Base-by-base conservation (phyloP, 2,797 vertebrate genomes). In the Synaphobranchus kaupii region DNA sequence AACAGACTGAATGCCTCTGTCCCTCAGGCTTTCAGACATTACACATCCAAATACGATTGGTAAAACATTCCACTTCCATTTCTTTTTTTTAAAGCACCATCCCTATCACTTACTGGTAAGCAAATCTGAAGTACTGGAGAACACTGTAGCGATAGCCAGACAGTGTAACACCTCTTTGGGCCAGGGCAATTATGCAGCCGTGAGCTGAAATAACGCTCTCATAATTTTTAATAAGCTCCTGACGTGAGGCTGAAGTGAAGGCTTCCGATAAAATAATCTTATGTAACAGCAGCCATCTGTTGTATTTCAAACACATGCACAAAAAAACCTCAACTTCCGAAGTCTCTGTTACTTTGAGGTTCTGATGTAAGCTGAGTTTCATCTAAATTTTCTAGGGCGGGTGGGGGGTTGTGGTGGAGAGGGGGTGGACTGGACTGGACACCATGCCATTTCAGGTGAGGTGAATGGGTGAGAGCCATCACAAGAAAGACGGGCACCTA, bases 381-480 rank as follows among this genome's bases (percentile, higher is more conserved):
- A 20, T 25, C 7, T 25, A 4, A 1, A 2, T 80, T 80, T 80
- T 39, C 48, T 80, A 4, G 8, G 6, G 39, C 0, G 47, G 20
- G 39, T 22, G 3, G 78, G 31, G 9, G 28, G 15, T 1, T 7
- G 17, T 12, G 31, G 76, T 66, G 28, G 47, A 39, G 3, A 6
- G 13, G 31, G 31, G 47, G 0, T 34, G 73, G 44, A 50, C 20
- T 10, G 47, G 39, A 25, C 78, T 50, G 78, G 78, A 48, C 44
- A 50, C 44, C 44, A 81, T 81, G 78, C 78, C 17, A 20, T 25
- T 81, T 48, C 50, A 6, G 54, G 44, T 50, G 78, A 48, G 9
- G 78, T 81, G 47, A 81, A 81, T 81, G 78, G 44, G 78, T 81
- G 78, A 78, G 44, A 48, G 20, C 78, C 47, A 50, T 50, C 78